A percentile compares a stretch with the other conserved stretches of the same genome.
Conservation (phyloP, 2,797 vertebrate species). For the Cirrhinus mrigala region DNA sequence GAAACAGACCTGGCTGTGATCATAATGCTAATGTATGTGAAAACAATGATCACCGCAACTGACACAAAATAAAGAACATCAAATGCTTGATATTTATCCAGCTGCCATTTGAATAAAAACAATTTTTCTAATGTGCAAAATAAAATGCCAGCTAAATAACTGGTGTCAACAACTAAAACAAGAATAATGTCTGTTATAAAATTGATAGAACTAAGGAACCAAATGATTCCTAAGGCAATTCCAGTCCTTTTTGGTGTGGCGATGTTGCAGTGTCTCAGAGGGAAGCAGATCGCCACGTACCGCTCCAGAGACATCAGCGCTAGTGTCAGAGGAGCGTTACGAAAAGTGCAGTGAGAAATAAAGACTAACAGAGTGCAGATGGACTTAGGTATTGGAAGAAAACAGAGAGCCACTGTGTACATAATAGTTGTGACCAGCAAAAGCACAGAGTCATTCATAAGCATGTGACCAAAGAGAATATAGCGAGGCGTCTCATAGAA, state of each 20-base stretch:
- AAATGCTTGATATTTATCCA: conserved; percentile 34
- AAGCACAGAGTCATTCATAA: conserved; percentile 43
- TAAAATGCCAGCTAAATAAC: conserved; percentile 1
- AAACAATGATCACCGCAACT: conserved; percentile 56
- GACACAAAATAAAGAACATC: conserved; percentile 52
- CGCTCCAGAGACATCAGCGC: conserved; percentile 75
- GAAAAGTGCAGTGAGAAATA: conserved; percentile 10
- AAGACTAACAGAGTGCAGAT: conserved; percentile 60
- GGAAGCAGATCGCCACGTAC: conserved; percentile 72
- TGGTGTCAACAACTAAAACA: conserved; percentile 29
- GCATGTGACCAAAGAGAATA: conserved; percentile 58
- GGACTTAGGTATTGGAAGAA: conserved; percentile 46
- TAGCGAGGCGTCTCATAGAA: conserved; percentile 70
- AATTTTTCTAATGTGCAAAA: conserved; percentile 50
- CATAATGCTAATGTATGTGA: conserved; percentile 60
- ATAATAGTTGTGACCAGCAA: conserved; percentile 53
- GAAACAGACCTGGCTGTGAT: conserved; percentile 55
- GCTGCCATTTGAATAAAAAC: conserved; percentile 49
- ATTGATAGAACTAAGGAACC: conserved; percentile 50
- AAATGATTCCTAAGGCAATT: conserved; percentile 44
- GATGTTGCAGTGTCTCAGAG: conserved; percentile 63
- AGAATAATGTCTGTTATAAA: conserved; percentile 39
- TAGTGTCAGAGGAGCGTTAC: conserved; percentile 69
- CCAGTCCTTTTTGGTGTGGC: conserved; percentile 39
- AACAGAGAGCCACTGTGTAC: conserved; percentile 48